These are phyloP conservation scores for Xiphophorus birchmanni DNA, from an alignment of 2,797 vertebrate genomes.

Conservation along the genomic window DNA sequence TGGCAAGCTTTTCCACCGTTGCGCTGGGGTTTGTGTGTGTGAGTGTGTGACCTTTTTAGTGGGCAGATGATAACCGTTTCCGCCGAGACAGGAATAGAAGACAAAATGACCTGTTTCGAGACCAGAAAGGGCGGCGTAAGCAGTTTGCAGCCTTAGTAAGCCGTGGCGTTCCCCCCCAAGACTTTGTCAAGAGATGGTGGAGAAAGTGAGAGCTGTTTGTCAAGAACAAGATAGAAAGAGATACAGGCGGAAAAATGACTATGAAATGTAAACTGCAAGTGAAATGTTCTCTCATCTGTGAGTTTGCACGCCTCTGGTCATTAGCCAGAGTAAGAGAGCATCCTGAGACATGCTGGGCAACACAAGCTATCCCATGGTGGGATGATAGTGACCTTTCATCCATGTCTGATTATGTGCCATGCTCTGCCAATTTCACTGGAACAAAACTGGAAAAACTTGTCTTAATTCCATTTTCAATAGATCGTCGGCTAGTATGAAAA, in stretches of 20 bases:
- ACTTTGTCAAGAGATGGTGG: conserved; percentile 57
- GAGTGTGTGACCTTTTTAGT: conserved; percentile 76
- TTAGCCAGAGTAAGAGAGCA: conserved; percentile 38
- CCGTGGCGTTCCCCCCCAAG: conserved; percentile 29
- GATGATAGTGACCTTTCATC: conserved; percentile 62
- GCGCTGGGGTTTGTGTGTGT: conserved; percentile 59
- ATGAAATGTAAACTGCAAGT: conserved; percentile 31
- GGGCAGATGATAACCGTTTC: conserved; percentile 80
- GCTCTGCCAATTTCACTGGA: conserved; percentile 30
- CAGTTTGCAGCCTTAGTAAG: conserved; percentile 71
- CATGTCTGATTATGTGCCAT: conserved; percentile 35
- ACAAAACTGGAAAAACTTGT: conserved; percentile 40
- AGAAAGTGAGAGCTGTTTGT: conserved; percentile 41
- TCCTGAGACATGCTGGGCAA: conserved; percentile 54
- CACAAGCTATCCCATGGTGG: conserved; percentile 50
- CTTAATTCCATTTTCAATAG: conserved; percentile 34
- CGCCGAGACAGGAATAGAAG: conserved; percentile 80
- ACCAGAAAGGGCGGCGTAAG: conserved; percentile 76
- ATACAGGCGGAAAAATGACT: conserved; percentile 44
- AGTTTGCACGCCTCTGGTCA: conserved; percentile 42
- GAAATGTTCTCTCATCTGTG: conserved; percentile 41
- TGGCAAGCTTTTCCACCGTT: conserved; percentile 69
- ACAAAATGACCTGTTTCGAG: conserved; percentile 83
- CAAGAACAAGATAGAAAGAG: conserved; percentile 32
- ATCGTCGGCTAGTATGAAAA: conserved; percentile 19